phyloP scores from a whole-genome alignment of 2,113 vertebrate genomes.

The Bungarus multicinctus region DNA sequence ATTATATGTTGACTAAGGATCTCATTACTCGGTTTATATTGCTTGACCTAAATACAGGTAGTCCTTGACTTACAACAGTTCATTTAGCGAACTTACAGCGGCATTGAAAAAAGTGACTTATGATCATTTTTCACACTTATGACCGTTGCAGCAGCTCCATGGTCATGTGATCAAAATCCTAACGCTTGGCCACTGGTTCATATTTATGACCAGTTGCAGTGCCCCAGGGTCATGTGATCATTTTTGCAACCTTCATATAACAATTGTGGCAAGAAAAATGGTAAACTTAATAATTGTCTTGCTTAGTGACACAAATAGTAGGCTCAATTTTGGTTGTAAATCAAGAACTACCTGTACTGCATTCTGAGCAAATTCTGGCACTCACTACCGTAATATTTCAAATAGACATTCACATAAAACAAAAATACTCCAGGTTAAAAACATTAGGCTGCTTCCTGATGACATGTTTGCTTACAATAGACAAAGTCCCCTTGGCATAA shows the following conservation, averaged over 20 bases:
- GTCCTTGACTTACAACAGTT: background rate
- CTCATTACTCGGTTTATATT: background rate
- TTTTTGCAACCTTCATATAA: background rate
- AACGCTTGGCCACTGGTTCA: background rate
- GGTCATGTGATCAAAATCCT: background rate
- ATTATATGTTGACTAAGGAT: background rate
- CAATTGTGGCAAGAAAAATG: background rate
- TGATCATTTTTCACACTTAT: background rate
- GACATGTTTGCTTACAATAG: constrained; percentile 22
- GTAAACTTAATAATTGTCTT: background rate
- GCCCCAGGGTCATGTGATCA: background rate
- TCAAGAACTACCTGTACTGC: background rate
- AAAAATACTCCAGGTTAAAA: background rate
- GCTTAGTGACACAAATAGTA: background rate
- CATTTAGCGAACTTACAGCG: background rate
- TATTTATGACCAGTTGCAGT: background rate
- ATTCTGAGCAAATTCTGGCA: constrained; percentile 17
- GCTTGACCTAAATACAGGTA: background rate
- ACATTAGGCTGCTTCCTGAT: background rate
- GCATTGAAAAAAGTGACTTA: background rate
- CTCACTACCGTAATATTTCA: background rate
- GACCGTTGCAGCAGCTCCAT: background rate
- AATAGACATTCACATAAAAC: background rate
- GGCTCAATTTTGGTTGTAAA: background rate
- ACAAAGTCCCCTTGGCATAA: constrained; percentile 13